A percentile compares a stretch with the other conserved stretches of the same genome.
These are phyloP conservation scores for Brachionus plicatilis DNA, from an alignment of 1,140 invertebrate species.

Conservation along the genomic window DNA sequence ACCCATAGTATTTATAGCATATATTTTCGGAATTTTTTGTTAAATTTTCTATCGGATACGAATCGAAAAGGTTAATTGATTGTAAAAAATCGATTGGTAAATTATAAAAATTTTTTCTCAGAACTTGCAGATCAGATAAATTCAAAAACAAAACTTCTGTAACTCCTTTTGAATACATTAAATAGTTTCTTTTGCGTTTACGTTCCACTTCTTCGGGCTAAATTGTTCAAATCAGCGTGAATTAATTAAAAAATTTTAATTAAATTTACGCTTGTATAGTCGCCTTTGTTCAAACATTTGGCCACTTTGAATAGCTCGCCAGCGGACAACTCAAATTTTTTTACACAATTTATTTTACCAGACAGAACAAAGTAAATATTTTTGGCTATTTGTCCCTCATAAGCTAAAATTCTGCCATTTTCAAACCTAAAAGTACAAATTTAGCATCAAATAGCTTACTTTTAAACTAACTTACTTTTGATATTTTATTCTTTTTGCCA, in stretches of 20 bases:
- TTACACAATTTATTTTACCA: constrained; percentile 30
- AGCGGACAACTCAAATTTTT: constrained; percentile 15
- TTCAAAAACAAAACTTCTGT: constrained; percentile 20
- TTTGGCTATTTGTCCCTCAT: constrained; percentile 7
- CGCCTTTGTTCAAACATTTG: not conserved
- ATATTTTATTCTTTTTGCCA: constrained; percentile 18
- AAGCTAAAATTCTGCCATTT: not conserved
- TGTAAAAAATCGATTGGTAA: constrained; percentile 13
- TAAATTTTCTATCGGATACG: constrained; percentile 16
- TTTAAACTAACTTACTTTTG: not conserved
- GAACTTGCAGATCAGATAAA: not conserved
- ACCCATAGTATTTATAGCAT: constrained; percentile 24
- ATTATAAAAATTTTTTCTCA: not conserved
- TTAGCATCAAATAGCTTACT: not conserved
- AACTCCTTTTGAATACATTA: constrained; percentile 9
- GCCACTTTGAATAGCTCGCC: not conserved
- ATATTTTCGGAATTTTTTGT: not conserved
- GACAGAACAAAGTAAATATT: constrained; percentile 8
- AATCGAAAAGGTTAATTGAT: constrained; percentile 6
- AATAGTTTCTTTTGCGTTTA: not conserved
- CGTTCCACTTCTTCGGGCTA: constrained; percentile 27
- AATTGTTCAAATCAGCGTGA: not conserved
- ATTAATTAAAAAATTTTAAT: not conserved
- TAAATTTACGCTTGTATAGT: not conserved
- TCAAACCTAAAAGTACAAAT: not conserved